These are phyloP conservation scores for Caenorhabditis becei DNA, from an alignment of 2,888 invertebrate species.

Conservation along the genomic window DNA sequence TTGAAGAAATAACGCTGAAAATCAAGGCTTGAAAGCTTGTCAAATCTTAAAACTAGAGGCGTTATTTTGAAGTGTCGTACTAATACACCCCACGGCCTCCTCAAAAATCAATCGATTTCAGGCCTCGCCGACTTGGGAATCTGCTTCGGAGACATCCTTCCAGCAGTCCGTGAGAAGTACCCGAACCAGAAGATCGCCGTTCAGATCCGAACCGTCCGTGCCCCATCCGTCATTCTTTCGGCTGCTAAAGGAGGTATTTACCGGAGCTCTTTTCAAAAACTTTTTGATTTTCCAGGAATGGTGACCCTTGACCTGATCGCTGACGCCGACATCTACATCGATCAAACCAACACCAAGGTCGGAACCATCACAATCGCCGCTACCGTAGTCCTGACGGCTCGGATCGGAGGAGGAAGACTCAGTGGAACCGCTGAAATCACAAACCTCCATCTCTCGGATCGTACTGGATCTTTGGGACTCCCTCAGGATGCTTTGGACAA, in stretches of 20 bases:
- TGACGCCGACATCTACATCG: slow-evolving; percentile 78
- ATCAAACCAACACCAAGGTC: slow-evolving; percentile 73
- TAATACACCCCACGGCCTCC: background rate
- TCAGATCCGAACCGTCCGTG: slow-evolving; percentile 73
- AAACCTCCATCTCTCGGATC: slow-evolving; percentile 69
- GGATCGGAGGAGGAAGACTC: slow-evolving; percentile 67
- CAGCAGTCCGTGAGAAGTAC: slow-evolving; percentile 79
- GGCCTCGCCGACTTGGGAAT: slow-evolving; percentile 78
- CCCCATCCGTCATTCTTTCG: slow-evolving; percentile 74
- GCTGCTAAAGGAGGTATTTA: slow-evolving; percentile 70
- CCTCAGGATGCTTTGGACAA: slow-evolving; percentile 80
- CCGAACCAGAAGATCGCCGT: slow-evolving; percentile 78
- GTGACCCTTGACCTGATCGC: slow-evolving; percentile 74
- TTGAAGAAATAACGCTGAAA: too few relatives aligned
- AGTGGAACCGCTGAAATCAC: slow-evolving; percentile 74
- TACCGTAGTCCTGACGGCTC: slow-evolving; percentile 69
- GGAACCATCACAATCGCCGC: slow-evolving; percentile 77
- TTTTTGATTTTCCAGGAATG: slow-evolving; percentile 59
- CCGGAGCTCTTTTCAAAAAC: too few relatives aligned
- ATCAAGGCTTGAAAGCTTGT: background rate
- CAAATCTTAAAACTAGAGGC: too few relatives aligned
- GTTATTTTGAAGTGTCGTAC: slow-evolving; percentile 1
- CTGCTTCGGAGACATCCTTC: slow-evolving; percentile 80
- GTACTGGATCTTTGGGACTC: slow-evolving; percentile 71
- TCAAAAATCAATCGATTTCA: slow-evolving; percentile 16